Evolutionary conservation across 37 sponge, comb jelly and placozoan species (phyloP).

Genomic region (Lycopodina hypogea): DNA sequence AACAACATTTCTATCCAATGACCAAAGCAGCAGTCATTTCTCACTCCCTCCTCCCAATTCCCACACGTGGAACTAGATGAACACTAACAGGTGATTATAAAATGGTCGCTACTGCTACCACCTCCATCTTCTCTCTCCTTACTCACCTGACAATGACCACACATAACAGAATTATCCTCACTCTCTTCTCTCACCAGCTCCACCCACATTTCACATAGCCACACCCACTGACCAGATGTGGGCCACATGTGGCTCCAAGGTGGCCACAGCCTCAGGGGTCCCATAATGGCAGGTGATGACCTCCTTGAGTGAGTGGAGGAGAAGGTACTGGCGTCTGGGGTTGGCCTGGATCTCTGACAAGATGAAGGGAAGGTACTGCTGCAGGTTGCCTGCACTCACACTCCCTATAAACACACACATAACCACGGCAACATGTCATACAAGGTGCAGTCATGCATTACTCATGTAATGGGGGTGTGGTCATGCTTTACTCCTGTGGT

Average conservation of each 20-base stretch:
- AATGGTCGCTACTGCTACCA: too few species aligned
- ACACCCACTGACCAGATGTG: constrained; percentile 71
- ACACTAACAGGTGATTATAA: too few species aligned
- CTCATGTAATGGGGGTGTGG: not conserved
- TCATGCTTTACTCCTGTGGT: too few species aligned
- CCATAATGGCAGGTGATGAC: constrained; percentile 76
- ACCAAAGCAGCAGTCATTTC: too few species aligned
- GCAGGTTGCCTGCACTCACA: constrained; percentile 91
- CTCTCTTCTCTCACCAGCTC: too few species aligned
- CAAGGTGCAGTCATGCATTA: not conserved
- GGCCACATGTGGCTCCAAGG: constrained; percentile 61
- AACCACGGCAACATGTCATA: not conserved
- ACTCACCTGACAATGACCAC: too few species aligned
- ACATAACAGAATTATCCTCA: too few species aligned
- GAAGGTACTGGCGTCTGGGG: constrained; percentile 87
- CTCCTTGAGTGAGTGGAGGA: constrained; percentile 96
- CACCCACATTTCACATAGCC: too few species aligned
- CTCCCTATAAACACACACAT: constrained; percentile 55
- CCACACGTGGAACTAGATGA: too few species aligned
- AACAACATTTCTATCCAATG: not conserved
- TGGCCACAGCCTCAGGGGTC: constrained; percentile 46
- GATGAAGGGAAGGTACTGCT: constrained; percentile 85
- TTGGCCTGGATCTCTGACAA: constrained; percentile 84
- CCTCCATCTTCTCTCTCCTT: too few species aligned
- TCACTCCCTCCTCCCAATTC: too few species aligned